Conservation (phyloP, 2,888 invertebrate genomes). For the Ectemnius cavifrons region DNA sequence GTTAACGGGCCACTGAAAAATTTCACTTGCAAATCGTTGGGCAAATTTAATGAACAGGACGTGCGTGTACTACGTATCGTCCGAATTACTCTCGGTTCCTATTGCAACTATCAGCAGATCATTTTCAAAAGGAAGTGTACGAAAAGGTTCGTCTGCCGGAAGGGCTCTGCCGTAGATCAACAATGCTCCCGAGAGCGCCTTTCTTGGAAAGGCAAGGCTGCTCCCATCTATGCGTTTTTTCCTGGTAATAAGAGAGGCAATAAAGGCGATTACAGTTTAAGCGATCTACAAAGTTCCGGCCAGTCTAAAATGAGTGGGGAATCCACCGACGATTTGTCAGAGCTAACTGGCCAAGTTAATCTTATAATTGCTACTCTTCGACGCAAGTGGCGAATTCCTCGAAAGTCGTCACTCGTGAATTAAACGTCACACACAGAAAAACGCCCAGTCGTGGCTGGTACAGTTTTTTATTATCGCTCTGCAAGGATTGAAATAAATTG, state of each 20-base stretch:
- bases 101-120: too few relatives aligned
- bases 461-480: conserved; percentile 19
- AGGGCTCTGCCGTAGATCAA: too few relatives aligned
- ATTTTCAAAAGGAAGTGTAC: too few relatives aligned
- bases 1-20: background rate
- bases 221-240: background rate
- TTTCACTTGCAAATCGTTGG: background rate
- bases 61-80: too few relatives aligned
- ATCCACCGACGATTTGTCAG: conserved; percentile 1
- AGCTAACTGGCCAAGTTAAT: conserved; percentile 7
- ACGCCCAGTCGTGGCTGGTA: background rate
- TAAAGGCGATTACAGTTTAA: background rate
- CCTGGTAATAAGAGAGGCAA: background rate
- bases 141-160: too few relatives aligned
- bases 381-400: background rate
- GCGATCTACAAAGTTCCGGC: background rate
- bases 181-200: too few relatives aligned
- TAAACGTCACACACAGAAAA: conserved; percentile 8
- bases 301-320: background rate
- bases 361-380: background rate
- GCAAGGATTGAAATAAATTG: conserved; percentile 30
- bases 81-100: too few relatives aligned
- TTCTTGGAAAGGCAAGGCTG: too few relatives aligned
- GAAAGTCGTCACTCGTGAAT: conserved; percentile 4
- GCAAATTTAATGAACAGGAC: background rate